Conservation (phyloP, 2,113 vertebrate genomes). For the Bujurquina vittata region DNA sequence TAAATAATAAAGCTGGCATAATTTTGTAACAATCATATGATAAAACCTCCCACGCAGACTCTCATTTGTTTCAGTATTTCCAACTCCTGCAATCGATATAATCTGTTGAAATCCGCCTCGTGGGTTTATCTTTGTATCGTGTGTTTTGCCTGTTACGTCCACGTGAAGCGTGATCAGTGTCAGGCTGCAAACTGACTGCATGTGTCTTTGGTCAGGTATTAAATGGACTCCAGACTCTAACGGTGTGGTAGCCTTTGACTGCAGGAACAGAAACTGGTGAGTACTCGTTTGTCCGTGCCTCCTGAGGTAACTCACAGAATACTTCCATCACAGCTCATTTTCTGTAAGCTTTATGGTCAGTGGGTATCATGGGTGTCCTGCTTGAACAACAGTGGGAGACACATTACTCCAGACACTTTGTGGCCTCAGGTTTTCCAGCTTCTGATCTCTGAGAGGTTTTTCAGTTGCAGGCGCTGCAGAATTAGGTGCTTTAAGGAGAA, state of each 20-base stretch:
- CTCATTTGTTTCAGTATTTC: background rate
- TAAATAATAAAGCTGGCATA: background rate
- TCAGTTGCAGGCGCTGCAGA: background rate
- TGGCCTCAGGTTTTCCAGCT: accelerated
- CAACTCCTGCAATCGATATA: no score
- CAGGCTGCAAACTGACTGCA: background rate
- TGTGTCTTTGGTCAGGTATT: slow-evolving; percentile 81
- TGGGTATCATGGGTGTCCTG: background rate
- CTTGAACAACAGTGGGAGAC: background rate
- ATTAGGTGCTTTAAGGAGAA: background rate
- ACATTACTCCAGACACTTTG: background rate
- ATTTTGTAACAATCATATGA: background rate
- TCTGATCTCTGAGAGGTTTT: background rate
- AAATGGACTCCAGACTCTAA: slow-evolving; percentile 95
- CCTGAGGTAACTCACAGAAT: background rate
- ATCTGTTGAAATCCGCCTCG: no score
- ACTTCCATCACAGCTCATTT: background rate
- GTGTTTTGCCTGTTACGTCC: background rate
- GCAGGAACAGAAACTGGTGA: slow-evolving; percentile 96
- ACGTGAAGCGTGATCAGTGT: no score
- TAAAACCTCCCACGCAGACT: background rate
- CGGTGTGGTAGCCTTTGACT: slow-evolving; percentile 93
- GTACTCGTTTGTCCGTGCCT: slow-evolving; percentile 13
- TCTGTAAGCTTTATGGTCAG: background rate
- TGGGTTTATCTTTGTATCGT: background rate